Conservation (phyloP, 1,140 invertebrate species). For the Drosophila tristis region DNA sequence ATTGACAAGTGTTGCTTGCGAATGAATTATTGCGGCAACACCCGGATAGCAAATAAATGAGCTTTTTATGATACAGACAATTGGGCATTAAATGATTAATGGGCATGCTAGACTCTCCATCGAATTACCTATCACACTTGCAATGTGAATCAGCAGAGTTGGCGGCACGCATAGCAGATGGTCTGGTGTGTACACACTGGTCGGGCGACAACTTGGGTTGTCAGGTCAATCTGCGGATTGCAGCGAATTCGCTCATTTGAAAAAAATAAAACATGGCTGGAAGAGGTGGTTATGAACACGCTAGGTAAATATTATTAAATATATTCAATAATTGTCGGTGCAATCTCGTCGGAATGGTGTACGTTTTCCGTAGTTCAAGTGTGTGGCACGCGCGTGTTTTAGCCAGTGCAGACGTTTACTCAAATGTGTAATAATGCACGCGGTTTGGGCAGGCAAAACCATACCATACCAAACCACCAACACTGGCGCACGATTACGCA, state of each 20-base stretch:
- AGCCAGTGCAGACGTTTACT: slow-evolving; percentile 30
- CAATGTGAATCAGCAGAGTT: background rate
- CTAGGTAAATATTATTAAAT: slow-evolving; percentile 84
- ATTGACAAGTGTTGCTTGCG: slow-evolving; percentile 30
- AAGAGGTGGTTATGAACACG: slow-evolving; percentile 84
- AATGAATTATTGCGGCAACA: background rate
- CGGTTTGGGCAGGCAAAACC: slow-evolving; percentile 71
- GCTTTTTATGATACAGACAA: no score
- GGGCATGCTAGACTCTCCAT: no score
- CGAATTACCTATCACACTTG: no score
- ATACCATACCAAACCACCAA: slow-evolving; percentile 26
- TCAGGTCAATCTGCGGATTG: slow-evolving; percentile 72
- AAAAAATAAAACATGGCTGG: slow-evolving; percentile 84
- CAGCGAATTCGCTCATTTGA: slow-evolving; percentile 83
- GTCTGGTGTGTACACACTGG: slow-evolving; percentile 63
- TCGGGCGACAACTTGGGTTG: slow-evolving; percentile 45
- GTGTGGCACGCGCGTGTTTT: slow-evolving; percentile 22
- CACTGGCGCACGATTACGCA: slow-evolving; percentile 29
- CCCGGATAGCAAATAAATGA: no score
- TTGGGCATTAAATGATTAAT: no score
- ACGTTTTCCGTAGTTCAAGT: slow-evolving; percentile 18
- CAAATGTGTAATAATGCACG: slow-evolving; percentile 72
- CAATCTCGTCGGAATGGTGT: slow-evolving; percentile 37
- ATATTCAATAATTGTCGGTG: slow-evolving; percentile 51
- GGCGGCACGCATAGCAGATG: background rate